Conservation (phyloP, 2,797 vertebrate genomes). For the Clarias laeviceps region DNA sequence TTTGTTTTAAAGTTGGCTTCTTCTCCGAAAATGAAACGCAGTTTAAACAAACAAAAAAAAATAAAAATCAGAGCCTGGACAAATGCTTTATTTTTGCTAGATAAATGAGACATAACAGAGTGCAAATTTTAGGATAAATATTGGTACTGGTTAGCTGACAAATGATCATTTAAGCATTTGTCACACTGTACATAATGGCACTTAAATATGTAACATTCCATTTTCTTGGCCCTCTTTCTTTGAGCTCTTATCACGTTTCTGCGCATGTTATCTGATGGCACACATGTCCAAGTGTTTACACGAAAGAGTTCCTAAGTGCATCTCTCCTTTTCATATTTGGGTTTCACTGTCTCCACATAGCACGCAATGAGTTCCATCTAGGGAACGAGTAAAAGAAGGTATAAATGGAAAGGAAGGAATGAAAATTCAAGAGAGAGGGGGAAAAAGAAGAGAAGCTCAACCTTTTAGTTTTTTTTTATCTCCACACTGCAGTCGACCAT, state of each 20-base stretch:
- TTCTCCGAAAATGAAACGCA: background rate
- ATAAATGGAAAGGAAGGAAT: background rate
- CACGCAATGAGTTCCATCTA: slow-evolving; percentile 1
- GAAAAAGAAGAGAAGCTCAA: slow-evolving; percentile 37
- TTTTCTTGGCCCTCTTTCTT: background rate
- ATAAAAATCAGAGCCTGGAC: background rate
- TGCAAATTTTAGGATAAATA: slow-evolving; percentile 6
- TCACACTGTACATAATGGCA: slow-evolving; percentile 4
- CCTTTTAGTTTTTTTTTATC: slow-evolving; percentile 33
- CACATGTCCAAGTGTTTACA: background rate
- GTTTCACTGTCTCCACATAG: background rate
- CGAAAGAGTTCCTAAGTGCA: background rate
- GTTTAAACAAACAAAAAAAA: background rate
- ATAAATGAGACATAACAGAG: slow-evolving; percentile 2
- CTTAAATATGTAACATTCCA: background rate
- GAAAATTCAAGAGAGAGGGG: slow-evolving; percentile 39
- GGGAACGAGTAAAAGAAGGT: slow-evolving; percentile 3
- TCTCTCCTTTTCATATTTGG: background rate
- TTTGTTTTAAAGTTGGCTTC: background rate
- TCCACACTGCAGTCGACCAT: slow-evolving; percentile 34
- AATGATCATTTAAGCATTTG: slow-evolving; percentile 20
- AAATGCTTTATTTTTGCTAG: background rate
- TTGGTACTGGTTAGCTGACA: slow-evolving; percentile 15
- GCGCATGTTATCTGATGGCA: slow-evolving; percentile 2
- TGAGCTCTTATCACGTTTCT: slow-evolving; percentile 2